Base-by-base conservation (phyloP, 1,140 invertebrate species). In the Aphidius ervi region DNA sequence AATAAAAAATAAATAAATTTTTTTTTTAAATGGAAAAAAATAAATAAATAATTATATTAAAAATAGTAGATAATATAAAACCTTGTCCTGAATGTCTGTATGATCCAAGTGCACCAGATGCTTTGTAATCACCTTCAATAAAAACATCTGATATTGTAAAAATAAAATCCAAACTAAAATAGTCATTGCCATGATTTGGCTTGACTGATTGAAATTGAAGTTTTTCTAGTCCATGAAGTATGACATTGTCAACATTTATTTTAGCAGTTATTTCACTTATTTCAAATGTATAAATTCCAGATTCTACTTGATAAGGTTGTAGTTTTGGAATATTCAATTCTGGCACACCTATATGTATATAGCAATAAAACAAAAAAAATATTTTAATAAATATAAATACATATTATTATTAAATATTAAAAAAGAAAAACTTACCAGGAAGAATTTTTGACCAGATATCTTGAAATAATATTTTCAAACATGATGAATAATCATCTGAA, bases 81-180 rank as follows among this genome's bases (percentile, higher is more conserved):
- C 83, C 83, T 63, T 79, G 77, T 42, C 81, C 82, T 23, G 76
- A 75, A n/a, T 85, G 65, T 58, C 74, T 74, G 57, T 83, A 74
- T 0, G 73, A 64, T 39, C 80, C 82, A 9, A 83, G 66, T 5
- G 70, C 64, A 23, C 83, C 84, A 20, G 80, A 74, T 3, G 78
- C 82, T 46, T 80, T 75, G 63, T 82, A 84, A 23, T 79, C 65
- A 1, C 82, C 82, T 9, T 76, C 81, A 0, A 82, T 59, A 9
- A 75, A 65, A 6, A 82, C 56, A 63, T 74, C 74, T 9, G 82
- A 81, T 0, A 79, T 68, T 5, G 75, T 78, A 55, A 83, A 68
- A 59, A 85, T 83, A 6, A 85, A 59, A 70, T 85, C 84, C 55
- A 86, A 50, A 6, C 78, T 72, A 59, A 83, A 81, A 23, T 64